Base-by-base conservation (phyloP, 1,140 invertebrate genomes). In the Phymorhynchus buccinoides region DNA sequence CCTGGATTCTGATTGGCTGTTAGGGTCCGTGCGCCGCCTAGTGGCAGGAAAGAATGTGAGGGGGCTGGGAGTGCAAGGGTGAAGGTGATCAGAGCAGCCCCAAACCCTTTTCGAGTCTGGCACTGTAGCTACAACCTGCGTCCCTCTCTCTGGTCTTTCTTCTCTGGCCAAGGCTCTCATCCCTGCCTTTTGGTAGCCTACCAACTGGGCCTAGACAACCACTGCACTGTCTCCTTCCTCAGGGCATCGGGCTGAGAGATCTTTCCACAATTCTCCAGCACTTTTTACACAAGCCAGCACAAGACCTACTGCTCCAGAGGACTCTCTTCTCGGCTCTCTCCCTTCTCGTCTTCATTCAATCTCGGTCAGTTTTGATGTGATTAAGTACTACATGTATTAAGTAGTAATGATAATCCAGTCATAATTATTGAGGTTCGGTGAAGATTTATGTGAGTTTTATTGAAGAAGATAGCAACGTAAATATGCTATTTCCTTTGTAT, bases 91-190 rank as follows among this genome's bases (percentile, higher is more conserved):
- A 75, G 9, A 75, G 9, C 14, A 62, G 48, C 80, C 32, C 48
- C 39, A 81, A 66, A 56, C 30, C 80, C 80, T 62, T 81, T 81
- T 81, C 80, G 80, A 81, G 80, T 66, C 52, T 62, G 80, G 80
- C 52, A 39, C 77, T 79, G 41, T 42, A 27, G n/a, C 39, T n/a
- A 79, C 77, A 42, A 41, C n/a, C 32, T 66, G 80, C 52, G 73
- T 37, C 30, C 80, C 52, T 81, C 80, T 81, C 80, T 81, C 80
- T 56, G 52, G 48, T n/a, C 77, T 44, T 66, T 35, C 73, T 48
- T 81, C 80, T 81, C 80, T 66, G 52, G 37, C 27, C 80, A n/a
- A 32, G 27, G 80, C 80, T 81, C 80, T 62, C 80, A 22, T 35
- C 35, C 80, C 52, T 81, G 80, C 48, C 37, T 41, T 75, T 41